Conservation (phyloP, 2,113 vertebrate genomes). For the Sinocyclocheilus anophthalmus region DNA sequence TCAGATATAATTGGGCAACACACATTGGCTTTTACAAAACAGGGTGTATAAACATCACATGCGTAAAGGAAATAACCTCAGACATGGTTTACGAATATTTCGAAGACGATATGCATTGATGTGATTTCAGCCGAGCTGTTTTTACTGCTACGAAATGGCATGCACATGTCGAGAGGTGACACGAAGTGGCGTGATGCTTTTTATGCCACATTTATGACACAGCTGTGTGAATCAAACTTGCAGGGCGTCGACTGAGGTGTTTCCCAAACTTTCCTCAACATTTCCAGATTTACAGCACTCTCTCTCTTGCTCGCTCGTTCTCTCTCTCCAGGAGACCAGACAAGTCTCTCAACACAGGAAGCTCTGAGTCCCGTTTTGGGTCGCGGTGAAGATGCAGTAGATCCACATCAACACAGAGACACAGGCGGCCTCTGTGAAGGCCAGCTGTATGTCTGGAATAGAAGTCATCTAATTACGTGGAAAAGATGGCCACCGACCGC, state of each 20-base stretch:
- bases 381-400: slow-evolving; percentile 38
- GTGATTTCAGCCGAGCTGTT: slow-evolving; percentile 28
- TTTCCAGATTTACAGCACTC: slow-evolving; percentile 50
- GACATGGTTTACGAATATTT: slow-evolving; percentile 13
- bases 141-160: slow-evolving; percentile 12
- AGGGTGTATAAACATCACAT: slow-evolving; percentile 37
- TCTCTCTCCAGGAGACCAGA: slow-evolving; percentile 11
- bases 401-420: slow-evolving; percentile 59
- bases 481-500: slow-evolving; percentile 69
- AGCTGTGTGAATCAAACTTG: slow-evolving; percentile 47
- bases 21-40: slow-evolving; percentile 44
- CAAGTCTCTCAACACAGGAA: slow-evolving; percentile 36
- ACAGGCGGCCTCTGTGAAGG: slow-evolving; percentile 75
- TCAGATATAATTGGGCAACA: slow-evolving; percentile 46
- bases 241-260: slow-evolving; percentile 54
- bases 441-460: slow-evolving; percentile 67
- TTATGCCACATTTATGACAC: slow-evolving; percentile 41
- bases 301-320: background rate
- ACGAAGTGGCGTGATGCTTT: slow-evolving; percentile 41
- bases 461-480: slow-evolving; percentile 56
- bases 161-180: slow-evolving; percentile 34
- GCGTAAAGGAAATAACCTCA: slow-evolving; percentile 38
- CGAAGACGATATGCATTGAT: background rate
- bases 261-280: slow-evolving; percentile 48
- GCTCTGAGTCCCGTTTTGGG: slow-evolving; percentile 46